Conservation (phyloP, 2,113 vertebrate species). For the Bettongia penicillata region DNA sequence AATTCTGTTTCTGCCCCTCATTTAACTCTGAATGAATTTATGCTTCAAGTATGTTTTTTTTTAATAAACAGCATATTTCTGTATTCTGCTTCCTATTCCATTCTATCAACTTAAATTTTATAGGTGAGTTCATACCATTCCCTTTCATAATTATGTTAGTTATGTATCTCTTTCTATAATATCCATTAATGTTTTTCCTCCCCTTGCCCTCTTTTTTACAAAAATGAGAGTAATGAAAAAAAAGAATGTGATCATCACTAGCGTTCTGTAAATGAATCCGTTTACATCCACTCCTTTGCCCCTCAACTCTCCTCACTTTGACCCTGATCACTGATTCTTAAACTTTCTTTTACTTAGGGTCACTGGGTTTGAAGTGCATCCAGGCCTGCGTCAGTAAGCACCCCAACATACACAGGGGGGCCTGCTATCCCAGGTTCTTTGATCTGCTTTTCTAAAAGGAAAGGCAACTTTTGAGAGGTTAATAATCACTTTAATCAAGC, state of each 20-base stretch:
- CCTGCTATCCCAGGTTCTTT: no score
- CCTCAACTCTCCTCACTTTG: neutral
- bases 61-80: neutral
- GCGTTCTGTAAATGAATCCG: no score
- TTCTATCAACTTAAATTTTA: neutral
- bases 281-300: no score
- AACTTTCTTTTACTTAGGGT: neutral
- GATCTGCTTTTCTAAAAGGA: no score
- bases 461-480: no score
- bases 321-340: neutral
- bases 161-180: neutral
- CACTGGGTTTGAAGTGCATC: neutral
- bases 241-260: no score
- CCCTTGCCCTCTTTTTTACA: neutral
- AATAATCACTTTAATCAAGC: no score
- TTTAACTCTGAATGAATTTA: neutral
- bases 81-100: neutral
- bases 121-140: neutral
- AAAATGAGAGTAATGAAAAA: neutral
- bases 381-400: neutral
- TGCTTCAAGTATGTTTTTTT: neutral
- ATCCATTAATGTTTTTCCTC: neutral
- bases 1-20: neutral
- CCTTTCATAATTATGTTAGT: no score
- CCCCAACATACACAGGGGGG: no score